Evolutionary conservation across 1,140 invertebrate species (phyloP), one percentile per base, ranked within the genome.

Genomic region (Drosophila guanche): DNA sequence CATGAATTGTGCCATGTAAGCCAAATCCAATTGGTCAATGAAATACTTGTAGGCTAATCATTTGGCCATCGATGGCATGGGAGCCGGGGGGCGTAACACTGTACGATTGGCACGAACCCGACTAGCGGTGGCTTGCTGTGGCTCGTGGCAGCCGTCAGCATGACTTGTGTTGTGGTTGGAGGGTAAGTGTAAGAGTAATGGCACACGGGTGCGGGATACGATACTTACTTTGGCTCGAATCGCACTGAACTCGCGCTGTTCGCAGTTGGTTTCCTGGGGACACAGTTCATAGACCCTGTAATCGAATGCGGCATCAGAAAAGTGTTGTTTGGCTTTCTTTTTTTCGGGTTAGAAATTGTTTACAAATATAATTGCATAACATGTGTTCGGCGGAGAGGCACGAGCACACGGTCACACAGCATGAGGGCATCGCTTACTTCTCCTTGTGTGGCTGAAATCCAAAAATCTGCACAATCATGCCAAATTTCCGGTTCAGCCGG

Each of bases 391-490:
- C 25, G 33, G 33, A 37, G 33, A 37, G 25, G 10, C 33, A 37
- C 33, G 33, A 10, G 33, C 33, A 37, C 33, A 37, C 33, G 33
- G 12, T 10, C 29, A 45, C 29, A 45, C 22, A 47, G 10, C 33
- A 37, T 37, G 33, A 29, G 45, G 27, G 14, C 14, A 23, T 4
- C 54, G 79, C 83, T 80, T 76, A 90, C 89, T 88, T 90, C 74
- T 85, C 85, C 74, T 88, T 80, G 68, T 90, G 71, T 45, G 83
- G 72, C 68, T 89, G 77, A 51, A 91, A 85, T 47, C 90, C 89
- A 43, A 89, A 79, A 81, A 91, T 90, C 58, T 89, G 86, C 69
- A 90, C 90, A 88, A 91, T 81, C 89, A 91, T 90, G 63, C 90
- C 89, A 51, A 90, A 77, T 66, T 89, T 91, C 58, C 89, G 76